Evolutionary conservation across 53 echinoderm and acorn worm genomes (phyloP).

Genomic region (Echinometra lucunter): DNA sequence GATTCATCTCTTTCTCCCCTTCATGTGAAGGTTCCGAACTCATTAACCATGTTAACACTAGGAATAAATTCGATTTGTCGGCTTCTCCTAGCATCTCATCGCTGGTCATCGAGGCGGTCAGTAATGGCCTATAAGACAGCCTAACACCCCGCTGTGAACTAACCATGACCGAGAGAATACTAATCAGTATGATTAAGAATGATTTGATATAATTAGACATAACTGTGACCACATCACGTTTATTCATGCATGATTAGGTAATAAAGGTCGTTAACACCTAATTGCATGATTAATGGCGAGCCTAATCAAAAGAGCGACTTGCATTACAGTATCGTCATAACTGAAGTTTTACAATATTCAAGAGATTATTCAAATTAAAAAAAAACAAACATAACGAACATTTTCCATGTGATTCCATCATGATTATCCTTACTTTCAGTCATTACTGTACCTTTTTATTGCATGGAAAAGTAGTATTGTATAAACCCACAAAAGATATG

Average conservation of each 20-base stretch:
- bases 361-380: too few relatives aligned
- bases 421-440: too few relatives aligned
- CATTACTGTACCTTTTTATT: too few relatives aligned
- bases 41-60: neutral
- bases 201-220: slow-evolving; percentile 20
- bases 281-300: too few relatives aligned
- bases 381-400: too few relatives aligned
- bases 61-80: slow-evolving; percentile 26
- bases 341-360: too few relatives aligned
- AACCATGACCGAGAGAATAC: neutral
- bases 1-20: neutral
- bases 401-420: too few relatives aligned
- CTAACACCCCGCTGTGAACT: neutral
- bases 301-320: neutral
- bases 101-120: slow-evolving; percentile 25
- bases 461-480: too few relatives aligned
- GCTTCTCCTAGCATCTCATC: neutral
- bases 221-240: neutral
- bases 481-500: too few relatives aligned
- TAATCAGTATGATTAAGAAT: slow-evolving; percentile 11
- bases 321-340: neutral
- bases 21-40: neutral
- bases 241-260: neutral
- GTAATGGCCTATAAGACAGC: neutral
- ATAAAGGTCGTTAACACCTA: neutral